Conservation (phyloP, 2,797 vertebrate genomes). For the Propithecus perrieri region DNA sequence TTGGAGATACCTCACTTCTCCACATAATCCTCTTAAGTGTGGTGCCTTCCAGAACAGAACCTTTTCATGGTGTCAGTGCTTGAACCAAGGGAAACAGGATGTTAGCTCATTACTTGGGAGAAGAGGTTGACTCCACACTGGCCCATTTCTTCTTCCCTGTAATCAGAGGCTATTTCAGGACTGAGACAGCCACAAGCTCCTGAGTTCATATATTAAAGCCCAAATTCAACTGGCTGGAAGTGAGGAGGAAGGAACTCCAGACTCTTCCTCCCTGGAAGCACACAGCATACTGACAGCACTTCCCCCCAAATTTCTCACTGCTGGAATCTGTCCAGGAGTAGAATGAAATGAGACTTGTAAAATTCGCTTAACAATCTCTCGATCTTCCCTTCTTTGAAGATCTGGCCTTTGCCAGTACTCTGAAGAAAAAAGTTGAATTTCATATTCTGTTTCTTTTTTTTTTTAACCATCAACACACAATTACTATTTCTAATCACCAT, state of each 20-base stretch:
- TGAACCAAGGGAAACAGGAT: neutral
- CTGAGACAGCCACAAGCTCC: neutral
- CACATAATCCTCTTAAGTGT: neutral
- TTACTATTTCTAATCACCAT: neutral
- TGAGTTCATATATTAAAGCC: neutral
- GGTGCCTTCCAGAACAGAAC: neutral
- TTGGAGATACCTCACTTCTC: too few relatives aligned
- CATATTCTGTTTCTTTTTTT: neutral
- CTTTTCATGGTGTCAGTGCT: neutral
- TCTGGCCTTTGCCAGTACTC: neutral
- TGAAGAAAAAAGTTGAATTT: neutral
- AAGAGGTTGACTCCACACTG: neutral
- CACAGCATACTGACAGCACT: neutral
- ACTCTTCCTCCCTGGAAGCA: neutral
- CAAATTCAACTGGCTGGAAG: neutral
- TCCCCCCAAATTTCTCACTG: neutral
- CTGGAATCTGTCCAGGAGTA: neutral
- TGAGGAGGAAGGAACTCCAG: neutral
- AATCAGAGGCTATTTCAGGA: neutral
- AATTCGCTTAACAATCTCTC: neutral
- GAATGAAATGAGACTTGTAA: neutral
- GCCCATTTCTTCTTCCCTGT: neutral
- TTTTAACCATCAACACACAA: neutral
- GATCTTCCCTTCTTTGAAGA: neutral
- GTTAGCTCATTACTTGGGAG: neutral